Evolutionary conservation across 2,113 vertebrate genomes (phyloP).

Genomic region (Rissa tridactyla): DNA sequence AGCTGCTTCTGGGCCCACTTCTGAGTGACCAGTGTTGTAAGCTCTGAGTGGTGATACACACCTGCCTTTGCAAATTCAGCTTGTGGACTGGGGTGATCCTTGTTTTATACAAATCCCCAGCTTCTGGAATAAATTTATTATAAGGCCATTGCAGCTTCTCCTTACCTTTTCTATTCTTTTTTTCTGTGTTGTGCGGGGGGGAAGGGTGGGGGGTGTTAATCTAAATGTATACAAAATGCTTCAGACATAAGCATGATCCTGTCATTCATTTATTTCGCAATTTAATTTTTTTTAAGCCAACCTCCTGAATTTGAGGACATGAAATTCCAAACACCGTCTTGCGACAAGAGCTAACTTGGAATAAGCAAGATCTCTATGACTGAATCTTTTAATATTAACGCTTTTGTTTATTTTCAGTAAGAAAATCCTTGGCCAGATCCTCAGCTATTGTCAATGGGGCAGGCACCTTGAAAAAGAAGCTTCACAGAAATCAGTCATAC

Average conservation of each 20-base stretch:
- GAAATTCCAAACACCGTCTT: not conserved
- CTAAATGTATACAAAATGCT: not conserved
- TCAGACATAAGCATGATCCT: not conserved
- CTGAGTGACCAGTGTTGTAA: not conserved
- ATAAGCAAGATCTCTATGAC: not conserved
- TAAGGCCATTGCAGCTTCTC: not conserved
- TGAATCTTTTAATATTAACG: slow-evolving; percentile 20
- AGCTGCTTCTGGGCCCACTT: not conserved
- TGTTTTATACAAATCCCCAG: not conserved
- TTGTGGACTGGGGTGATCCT: not conserved
- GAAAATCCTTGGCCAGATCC: not conserved
- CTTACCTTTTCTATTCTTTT: not conserved
- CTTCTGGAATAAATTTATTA: not conserved
- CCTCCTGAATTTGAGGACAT: not conserved
- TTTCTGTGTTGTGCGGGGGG: not conserved
- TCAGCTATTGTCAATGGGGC: not conserved
- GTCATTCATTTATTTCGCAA: not conserved
- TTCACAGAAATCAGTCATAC: not conserved
- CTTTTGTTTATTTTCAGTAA: not conserved
- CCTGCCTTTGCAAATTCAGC: not conserved
- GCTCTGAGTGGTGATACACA: not conserved
- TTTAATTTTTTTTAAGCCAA: not conserved
- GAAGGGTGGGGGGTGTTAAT: not conserved
- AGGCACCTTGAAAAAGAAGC: not conserved
- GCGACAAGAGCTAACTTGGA: not conserved